A percentile compares a stretch with the other conserved stretches of the same genome.
Conservation (phyloP, 2,888 invertebrate species). For the Hydrotaea cyrtoneurina region DNA sequence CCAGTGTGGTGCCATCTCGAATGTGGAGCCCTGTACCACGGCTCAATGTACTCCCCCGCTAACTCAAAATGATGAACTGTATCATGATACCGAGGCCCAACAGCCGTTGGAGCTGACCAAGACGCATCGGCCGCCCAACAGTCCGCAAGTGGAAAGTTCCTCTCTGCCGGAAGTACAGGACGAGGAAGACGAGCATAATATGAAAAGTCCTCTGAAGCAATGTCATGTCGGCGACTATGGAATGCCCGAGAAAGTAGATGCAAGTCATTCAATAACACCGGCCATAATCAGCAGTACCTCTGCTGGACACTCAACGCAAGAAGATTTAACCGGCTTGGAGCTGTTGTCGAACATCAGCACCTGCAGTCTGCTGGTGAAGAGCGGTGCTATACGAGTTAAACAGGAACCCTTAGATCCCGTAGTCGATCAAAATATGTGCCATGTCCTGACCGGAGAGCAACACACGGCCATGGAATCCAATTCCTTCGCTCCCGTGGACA, state of each 20-base stretch:
- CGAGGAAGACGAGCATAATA: constrained; percentile 36
- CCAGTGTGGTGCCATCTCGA: constrained; percentile 17
- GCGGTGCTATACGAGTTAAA: constrained; percentile 75
- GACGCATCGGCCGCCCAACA: constrained; percentile 42
- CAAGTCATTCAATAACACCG: constrained; percentile 49
- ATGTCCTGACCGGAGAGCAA: constrained; percentile 11
- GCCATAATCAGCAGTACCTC: constrained; percentile 54
- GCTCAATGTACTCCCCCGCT: constrained; percentile 62
- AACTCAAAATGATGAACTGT: constrained; percentile 64
- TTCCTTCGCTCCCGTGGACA: constrained; percentile 21
- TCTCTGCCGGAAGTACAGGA: constrained; percentile 34
- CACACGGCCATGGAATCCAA: constrained; percentile 45
- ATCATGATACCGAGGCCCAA: constrained; percentile 66
- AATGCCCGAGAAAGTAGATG: constrained; percentile 4
- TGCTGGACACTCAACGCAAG: constrained; percentile 72
- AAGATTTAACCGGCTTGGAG: constrained; percentile 91
- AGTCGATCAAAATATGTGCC: constrained; percentile 62
- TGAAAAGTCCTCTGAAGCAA: constrained; percentile 47
- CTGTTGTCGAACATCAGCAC: constrained; percentile 91
- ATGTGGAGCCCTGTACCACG: constrained; percentile 50
- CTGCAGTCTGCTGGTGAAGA: constrained; percentile 85
- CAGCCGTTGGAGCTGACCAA: constrained; percentile 75
- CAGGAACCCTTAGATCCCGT: constrained; percentile 75
- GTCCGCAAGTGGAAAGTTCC: constrained; percentile 48
- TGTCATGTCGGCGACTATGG: neutral